These are phyloP conservation scores for Exaiptasia diaphana DNA, from an alignment of 64 coral and sea anemone species.

Conservation along the genomic window DNA sequence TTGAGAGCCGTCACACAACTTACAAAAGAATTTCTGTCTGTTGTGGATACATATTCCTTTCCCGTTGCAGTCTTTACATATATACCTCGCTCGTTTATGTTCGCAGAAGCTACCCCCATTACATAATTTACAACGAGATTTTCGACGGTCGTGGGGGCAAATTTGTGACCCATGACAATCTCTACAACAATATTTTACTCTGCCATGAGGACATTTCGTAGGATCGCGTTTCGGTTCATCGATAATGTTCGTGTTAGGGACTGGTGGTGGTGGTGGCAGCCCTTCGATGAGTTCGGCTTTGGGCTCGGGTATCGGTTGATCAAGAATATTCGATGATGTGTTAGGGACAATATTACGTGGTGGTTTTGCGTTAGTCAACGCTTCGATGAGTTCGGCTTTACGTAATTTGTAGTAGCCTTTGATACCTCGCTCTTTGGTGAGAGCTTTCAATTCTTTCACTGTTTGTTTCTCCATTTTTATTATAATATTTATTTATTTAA, in stretches of 20 bases:
- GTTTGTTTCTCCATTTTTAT: conserved; percentile 16
- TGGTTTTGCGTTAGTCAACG: not conserved
- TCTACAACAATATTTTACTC: conserved; percentile 13
- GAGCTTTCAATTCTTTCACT: conserved; percentile 15
- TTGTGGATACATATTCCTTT: not conserved
- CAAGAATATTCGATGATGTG: not conserved
- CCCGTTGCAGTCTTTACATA: conserved; percentile 21
- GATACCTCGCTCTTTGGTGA: not conserved
- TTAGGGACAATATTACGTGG: not conserved
- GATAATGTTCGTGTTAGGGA: no score
- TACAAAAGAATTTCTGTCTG: conserved; percentile 34
- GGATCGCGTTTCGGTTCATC: not conserved
- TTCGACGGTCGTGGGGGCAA: not conserved
- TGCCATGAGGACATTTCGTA: conserved; percentile 1
- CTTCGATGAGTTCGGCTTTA: conserved; percentile 6
- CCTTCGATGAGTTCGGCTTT: no score
- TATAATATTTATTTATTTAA: conserved; percentile 18
- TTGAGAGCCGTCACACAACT: conserved; percentile 15
- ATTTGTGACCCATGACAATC: conserved; percentile 28
- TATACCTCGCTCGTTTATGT: not conserved
- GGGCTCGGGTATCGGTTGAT: conserved; percentile 11
- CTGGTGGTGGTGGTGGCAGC: not conserved
- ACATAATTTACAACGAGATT: not conserved
- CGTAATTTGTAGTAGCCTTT: not conserved
- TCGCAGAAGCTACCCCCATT: not conserved